These are phyloP conservation scores for Sparidentex hasta DNA, from an alignment of 2,797 vertebrate genomes.

Conservation along the genomic window DNA sequence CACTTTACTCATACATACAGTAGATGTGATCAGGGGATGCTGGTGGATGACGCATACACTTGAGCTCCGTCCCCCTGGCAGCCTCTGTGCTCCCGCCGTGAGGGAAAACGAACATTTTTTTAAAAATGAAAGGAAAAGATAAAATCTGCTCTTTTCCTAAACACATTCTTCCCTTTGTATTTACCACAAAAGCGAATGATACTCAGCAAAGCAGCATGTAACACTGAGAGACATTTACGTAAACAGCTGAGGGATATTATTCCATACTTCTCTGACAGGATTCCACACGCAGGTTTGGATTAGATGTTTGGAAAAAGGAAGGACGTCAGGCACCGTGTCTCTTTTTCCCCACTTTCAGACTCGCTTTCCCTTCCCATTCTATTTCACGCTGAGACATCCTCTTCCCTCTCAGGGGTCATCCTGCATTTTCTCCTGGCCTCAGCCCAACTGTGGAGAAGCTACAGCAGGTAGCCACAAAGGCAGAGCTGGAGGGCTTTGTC, in stretches of 20 bases:
- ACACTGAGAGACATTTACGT: slow-evolving; percentile 43
- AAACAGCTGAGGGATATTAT: slow-evolving; percentile 62
- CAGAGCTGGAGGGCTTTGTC: slow-evolving; percentile 6
- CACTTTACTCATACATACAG: slow-evolving; percentile 25
- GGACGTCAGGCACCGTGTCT: slow-evolving; percentile 29
- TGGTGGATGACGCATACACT: slow-evolving; percentile 36
- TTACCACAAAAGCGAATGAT: slow-evolving; percentile 43
- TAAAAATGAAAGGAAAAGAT: slow-evolving; percentile 30
- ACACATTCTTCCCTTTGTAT: slow-evolving; percentile 35
- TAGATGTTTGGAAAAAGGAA: slow-evolving; percentile 21
- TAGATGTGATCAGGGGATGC: slow-evolving; percentile 39
- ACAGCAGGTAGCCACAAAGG: background rate
- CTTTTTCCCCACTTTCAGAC: slow-evolving; percentile 43
- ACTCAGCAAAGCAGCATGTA: background rate
- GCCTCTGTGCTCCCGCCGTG: background rate
- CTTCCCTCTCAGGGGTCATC: slow-evolving; percentile 28
- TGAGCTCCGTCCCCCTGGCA: slow-evolving; percentile 5
- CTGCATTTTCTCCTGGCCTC: slow-evolving; percentile 42
- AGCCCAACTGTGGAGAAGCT: background rate
- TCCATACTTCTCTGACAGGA: slow-evolving; percentile 58
- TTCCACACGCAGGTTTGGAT: slow-evolving; percentile 58
- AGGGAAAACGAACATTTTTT: slow-evolving; percentile 14
- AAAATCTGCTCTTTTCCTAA: slow-evolving; percentile 45
- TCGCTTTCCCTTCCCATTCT: slow-evolving; percentile 42
- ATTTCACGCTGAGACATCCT: slow-evolving; percentile 60